Evolutionary conservation across 2,797 vertebrate species (phyloP).

Genomic region (Cheirogaleus major): DNA sequence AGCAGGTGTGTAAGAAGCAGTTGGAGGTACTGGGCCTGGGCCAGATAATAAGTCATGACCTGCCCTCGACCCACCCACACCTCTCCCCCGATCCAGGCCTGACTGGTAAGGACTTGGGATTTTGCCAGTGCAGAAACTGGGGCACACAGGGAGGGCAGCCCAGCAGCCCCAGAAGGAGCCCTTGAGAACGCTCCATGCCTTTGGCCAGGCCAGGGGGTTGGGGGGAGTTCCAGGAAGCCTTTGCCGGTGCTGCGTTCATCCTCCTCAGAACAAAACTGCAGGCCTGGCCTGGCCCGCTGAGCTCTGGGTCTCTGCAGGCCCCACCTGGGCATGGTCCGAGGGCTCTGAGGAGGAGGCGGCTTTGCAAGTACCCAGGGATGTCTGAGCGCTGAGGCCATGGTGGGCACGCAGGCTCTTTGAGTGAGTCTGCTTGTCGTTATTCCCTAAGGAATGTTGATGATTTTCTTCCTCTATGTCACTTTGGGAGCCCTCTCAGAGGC

Average conservation of each 20-base stretch:
- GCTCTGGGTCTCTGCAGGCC: not conserved
- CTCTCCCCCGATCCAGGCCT: not conserved
- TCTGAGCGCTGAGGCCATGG: not conserved
- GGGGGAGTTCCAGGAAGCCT: not conserved
- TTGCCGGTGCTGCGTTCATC: not conserved
- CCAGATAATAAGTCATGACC: not conserved
- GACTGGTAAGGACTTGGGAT: not conserved
- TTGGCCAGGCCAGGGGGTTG: not conserved
- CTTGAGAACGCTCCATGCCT: not conserved
- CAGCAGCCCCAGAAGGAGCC: not conserved
- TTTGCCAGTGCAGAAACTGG: not conserved
- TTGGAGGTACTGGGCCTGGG: not conserved
- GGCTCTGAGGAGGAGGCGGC: not conserved
- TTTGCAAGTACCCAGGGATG: not conserved
- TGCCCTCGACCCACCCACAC: not conserved
- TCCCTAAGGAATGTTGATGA: no score
- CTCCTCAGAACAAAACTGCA: not conserved
- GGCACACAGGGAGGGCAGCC: not conserved
- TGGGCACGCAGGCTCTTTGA: rapidly evolving
- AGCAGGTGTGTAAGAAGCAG: not conserved
- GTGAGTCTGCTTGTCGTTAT: not conserved
- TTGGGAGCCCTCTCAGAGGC: not conserved
- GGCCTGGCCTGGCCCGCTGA: not conserved
- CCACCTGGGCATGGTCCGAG: not conserved
- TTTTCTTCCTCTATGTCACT: not conserved